A percentile compares a stretch with the other conserved stretches of the same genome.
These are phyloP conservation scores for Thamnophis elegans DNA, from an alignment of 2,797 vertebrate species.

Conservation along the genomic window DNA sequence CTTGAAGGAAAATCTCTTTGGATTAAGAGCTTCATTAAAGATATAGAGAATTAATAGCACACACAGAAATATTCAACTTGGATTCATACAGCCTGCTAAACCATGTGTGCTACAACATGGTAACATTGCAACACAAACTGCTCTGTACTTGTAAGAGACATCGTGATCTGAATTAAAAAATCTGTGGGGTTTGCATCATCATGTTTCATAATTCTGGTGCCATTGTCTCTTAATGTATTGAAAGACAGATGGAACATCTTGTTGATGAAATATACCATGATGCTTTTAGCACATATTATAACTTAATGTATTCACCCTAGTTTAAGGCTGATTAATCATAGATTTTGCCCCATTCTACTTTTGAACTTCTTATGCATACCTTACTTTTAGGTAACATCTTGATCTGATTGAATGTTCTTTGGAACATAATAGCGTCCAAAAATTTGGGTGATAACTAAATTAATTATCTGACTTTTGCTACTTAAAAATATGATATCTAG, in stretches of 20 bases:
- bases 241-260: not conserved
- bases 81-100: not conserved
- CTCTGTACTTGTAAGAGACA: not conserved
- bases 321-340: not conserved
- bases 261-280: not conserved
- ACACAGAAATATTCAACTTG: not conserved
- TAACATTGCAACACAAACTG: not conserved
- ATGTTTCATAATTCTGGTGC: not conserved
- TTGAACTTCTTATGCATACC: not conserved
- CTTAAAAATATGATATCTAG: not conserved
- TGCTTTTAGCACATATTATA: not conserved
- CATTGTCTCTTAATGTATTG: not conserved
- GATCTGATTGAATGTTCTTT: not conserved
- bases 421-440: not conserved
- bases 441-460: not conserved
- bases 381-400: not conserved
- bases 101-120: not conserved
- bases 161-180: not conserved
- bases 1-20: not conserved
- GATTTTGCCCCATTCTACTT: not conserved
- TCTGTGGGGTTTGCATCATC: not conserved
- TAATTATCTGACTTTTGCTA: not conserved
- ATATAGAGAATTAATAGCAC: not conserved
- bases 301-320: not conserved
- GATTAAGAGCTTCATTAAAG: not conserved